Conservation (phyloP, 2,888 invertebrate species). For the Ceratothoa steindachneri region DNA sequence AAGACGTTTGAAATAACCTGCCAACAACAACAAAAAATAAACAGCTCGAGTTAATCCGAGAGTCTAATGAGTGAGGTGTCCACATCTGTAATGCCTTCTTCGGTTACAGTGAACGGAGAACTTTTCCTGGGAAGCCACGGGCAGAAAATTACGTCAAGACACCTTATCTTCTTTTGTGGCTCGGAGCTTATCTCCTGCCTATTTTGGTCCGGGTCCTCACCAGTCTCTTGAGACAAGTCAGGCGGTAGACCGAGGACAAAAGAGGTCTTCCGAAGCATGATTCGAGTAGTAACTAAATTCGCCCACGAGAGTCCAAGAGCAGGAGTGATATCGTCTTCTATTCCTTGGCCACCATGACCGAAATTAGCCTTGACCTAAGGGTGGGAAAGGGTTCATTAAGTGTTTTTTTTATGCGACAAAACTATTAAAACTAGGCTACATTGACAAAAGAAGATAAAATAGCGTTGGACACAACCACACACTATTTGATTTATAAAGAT, state of each 20-base stretch:
- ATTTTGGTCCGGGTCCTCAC: background rate
- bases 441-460: no score
- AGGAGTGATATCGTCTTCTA: conserved; percentile 53
- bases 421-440: background rate
- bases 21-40: no score
- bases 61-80: no score
- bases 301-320: conserved; percentile 66
- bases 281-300: conserved; percentile 62
- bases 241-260: background rate
- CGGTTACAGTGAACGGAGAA: conserved; percentile 22
- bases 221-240: background rate
- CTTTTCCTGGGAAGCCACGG: conserved; percentile 28
- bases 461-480: no score
- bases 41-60: no score
- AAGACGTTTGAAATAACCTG: no score
- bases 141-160: conserved; percentile 25
- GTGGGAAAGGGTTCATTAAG: background rate
- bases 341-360: conserved; percentile 13
- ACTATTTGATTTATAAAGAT: no score
- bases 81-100: conserved; percentile 24
- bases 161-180: conserved; percentile 16
- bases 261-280: conserved; percentile 54
- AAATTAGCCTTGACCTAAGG: conserved; percentile 25
- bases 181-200: conserved; percentile 19
- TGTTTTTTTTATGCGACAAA: background rate